A percentile compares a stretch with the other conserved stretches of the same genome.
Conservation (phyloP, 1,140 invertebrate genomes). For the Gonatopus flavifemur region DNA sequence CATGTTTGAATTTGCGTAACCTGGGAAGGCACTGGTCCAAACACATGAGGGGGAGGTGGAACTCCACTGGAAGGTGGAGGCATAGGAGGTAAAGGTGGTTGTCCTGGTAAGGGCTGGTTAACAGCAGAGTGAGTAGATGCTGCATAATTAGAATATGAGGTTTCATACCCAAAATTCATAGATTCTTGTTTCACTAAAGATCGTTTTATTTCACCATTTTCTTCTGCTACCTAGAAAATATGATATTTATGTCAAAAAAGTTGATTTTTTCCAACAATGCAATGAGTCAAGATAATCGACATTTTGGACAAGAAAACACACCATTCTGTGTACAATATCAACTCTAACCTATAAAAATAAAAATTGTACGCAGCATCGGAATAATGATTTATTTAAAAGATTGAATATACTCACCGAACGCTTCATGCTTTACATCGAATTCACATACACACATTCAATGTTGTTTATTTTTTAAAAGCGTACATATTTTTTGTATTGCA, state of each 20-base stretch:
- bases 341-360: too few relatives aligned
- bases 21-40: conserved; percentile 43
- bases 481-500: conserved; percentile 5
- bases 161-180: conserved; percentile 39
- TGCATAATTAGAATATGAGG: conserved; percentile 30
- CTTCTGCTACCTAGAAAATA: conserved; percentile 34
- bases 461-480: conserved; percentile 4
- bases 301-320: too few relatives aligned
- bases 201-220: conserved; percentile 39
- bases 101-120: conserved; percentile 51
- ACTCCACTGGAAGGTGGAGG: conserved; percentile 45
- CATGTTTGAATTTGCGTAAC: conserved; percentile 49
- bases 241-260: too few relatives aligned
- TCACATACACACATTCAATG: conserved; percentile 1
- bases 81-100: conserved; percentile 54
- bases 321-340: too few relatives aligned
- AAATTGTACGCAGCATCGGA: too few relatives aligned
- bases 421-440: too few relatives aligned
- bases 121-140: conserved; percentile 29
- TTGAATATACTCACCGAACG: conserved; percentile 30
- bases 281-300: too few relatives aligned
- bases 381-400: too few relatives aligned
- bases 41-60: conserved; percentile 51
- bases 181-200: conserved; percentile 38
- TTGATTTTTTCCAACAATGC: too few relatives aligned